These are phyloP conservation scores for Mycalesis mineus DNA, from an alignment of 2,888 invertebrate species.

Conservation along the genomic window DNA sequence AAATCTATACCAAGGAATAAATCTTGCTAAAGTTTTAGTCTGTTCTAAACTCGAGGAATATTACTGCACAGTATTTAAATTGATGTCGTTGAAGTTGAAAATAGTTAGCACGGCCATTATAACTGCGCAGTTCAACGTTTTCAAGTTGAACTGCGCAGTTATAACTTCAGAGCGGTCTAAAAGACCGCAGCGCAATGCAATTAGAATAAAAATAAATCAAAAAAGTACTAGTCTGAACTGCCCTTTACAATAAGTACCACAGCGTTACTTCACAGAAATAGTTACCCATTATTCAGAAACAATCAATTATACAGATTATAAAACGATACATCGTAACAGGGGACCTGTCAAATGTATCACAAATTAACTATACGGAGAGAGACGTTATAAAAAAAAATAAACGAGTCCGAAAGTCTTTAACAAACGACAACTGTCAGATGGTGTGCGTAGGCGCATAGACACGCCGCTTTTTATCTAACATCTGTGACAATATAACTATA, in stretches of 20 bases:
- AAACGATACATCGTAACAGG: constrained; percentile 6
- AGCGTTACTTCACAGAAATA: constrained; percentile 3
- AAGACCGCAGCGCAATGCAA: no score
- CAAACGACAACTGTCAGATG: constrained; percentile 54
- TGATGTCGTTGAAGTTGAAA: no score
- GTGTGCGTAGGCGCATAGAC: constrained; percentile 56
- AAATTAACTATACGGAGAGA: constrained; percentile 21
- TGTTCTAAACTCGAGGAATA: no score
- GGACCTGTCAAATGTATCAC: constrained; percentile 25
- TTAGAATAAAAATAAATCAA: no score
- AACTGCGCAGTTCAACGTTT: no score
- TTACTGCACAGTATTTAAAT: no score
- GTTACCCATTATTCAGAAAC: constrained; percentile 7
- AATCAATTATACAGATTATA: constrained; percentile 17
- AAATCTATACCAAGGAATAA: no score
- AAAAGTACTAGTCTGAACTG: no score
- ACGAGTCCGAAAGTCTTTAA: constrained; percentile 42
- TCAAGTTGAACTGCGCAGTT: no score
- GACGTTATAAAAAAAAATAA: constrained; percentile 34
- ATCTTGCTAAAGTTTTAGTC: no score
- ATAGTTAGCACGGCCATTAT: no score
- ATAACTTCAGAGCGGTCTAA: no score
- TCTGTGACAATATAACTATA: constrained; percentile 21
- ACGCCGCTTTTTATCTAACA: constrained; percentile 44
- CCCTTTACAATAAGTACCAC: background rate